Base-by-base conservation (phyloP, 1,140 invertebrate species). In the Bombus affinis region DNA sequence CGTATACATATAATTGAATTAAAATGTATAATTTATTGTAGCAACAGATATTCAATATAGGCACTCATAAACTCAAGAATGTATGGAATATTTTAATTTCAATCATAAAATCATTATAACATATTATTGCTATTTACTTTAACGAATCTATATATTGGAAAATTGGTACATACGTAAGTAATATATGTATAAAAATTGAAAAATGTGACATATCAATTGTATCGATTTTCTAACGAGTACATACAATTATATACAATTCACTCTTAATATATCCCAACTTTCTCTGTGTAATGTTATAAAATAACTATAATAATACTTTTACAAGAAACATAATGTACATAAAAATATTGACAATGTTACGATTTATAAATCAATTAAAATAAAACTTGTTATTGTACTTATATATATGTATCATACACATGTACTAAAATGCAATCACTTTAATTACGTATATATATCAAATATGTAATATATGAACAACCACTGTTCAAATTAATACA, bases 141-240 rank as follows among this genome's bases (percentile, higher is more conserved):
- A 71, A 78, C 13, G 4, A 57, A 74, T 73, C 6, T 71, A 53
- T 28, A 53, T n/a, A 28, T 70, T 32, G 3, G 3, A 6, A 42
- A 42, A 70, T 25, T 37, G 5, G 10, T n/a, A 59, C 12, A 35
- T n/a, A 62, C 9, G 28, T 79, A 18, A 62, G n/a, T 42, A 35
- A 9, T 3, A 71, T 25, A 75, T 22, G 22, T 77, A 25, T 4
- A 44, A 39, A 70, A 39, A 83, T 70, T 39, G 22, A 39, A 79
- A 71, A 79, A 47, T 9, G 22, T 72, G 39, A 47, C 22, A 42
- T 65, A 42, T 12, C 47, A 37, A 79, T 79, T 62, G 39, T 84
- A 84, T 84, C 83, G 83, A 84, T 84, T 79, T 72, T 79, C 53
- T 62, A 72, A 71, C 42, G 47, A 77, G n/a, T 77, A 66, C 28